Evolutionary conservation across 2,113 vertebrate species (phyloP).

Genomic region (Acanthisitta chloris): DNA sequence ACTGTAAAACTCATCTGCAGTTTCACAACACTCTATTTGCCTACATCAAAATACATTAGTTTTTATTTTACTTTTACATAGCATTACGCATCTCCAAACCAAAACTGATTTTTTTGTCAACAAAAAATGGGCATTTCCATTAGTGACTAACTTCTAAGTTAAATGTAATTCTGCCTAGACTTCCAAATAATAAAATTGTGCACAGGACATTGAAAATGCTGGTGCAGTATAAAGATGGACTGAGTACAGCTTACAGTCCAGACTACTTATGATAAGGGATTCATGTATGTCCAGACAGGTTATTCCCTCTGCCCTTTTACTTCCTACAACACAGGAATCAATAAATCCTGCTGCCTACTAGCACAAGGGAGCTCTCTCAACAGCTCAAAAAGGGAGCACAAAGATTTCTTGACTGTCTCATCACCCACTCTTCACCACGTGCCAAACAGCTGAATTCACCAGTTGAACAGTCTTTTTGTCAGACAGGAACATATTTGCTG

Average conservation of each 20-base stretch:
- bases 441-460: background rate
- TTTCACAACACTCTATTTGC: constrained; percentile 92
- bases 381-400: background rate
- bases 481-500: background rate
- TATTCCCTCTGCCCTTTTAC: background rate
- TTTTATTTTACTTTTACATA: background rate
- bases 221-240: background rate
- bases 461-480: background rate
- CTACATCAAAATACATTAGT: constrained; percentile 61
- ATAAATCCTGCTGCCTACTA: background rate
- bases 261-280: background rate
- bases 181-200: background rate
- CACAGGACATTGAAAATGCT: background rate
- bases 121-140: background rate
- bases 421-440: background rate
- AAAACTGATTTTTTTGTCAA: background rate
- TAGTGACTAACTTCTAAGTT: background rate
- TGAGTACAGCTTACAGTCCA: background rate
- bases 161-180: background rate
- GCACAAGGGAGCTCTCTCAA: background rate
- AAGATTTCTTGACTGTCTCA: background rate
- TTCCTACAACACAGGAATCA: background rate
- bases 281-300: background rate
- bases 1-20: constrained; percentile 95
- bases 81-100: background rate